These are phyloP conservation scores for Limnephilus lunatus DNA, from an alignment of 2,888 invertebrate species.

Conservation along the genomic window DNA sequence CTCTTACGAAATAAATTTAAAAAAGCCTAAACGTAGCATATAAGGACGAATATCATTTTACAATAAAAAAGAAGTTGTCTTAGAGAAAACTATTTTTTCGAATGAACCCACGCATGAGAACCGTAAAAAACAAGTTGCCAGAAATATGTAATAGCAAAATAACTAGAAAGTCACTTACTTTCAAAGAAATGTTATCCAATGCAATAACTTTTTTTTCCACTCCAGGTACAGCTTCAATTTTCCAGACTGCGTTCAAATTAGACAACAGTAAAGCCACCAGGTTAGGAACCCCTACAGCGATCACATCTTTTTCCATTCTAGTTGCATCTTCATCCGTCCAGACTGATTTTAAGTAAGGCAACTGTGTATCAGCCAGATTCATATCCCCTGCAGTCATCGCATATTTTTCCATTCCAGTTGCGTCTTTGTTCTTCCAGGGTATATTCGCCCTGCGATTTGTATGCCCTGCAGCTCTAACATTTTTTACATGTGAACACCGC, in stretches of 20 bases:
- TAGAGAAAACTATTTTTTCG: no score
- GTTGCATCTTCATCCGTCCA: conserved; percentile 42
- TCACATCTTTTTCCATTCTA: conserved; percentile 40
- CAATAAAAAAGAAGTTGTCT: no score
- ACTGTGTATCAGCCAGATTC: not conserved
- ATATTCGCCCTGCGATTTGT: conserved; percentile 2
- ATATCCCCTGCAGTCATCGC: not conserved
- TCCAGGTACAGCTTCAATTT: no score
- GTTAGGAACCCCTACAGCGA: conserved; percentile 62
- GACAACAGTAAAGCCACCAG: no score
- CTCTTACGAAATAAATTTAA: no score
- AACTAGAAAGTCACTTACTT: conserved; percentile 69
- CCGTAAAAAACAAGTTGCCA: no score
- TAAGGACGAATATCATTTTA: no score
- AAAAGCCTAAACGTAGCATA: no score
- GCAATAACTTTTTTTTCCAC: conserved; percentile 67
- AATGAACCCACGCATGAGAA: no score
- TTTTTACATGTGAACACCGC: no score
- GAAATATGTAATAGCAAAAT: no score
- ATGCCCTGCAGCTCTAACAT: not conserved
- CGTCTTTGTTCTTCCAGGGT: conserved; percentile 46
- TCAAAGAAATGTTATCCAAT: conserved; percentile 74
- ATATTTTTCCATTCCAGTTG: conserved; percentile 36
- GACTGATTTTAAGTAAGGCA: conserved; percentile 47
- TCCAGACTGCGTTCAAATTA: no score